Percentiles rank a stretch among this genome's conserved stretches.
Conservation (phyloP, 2,797 vertebrate species). For the Phaenicophaeus curvirostris region DNA sequence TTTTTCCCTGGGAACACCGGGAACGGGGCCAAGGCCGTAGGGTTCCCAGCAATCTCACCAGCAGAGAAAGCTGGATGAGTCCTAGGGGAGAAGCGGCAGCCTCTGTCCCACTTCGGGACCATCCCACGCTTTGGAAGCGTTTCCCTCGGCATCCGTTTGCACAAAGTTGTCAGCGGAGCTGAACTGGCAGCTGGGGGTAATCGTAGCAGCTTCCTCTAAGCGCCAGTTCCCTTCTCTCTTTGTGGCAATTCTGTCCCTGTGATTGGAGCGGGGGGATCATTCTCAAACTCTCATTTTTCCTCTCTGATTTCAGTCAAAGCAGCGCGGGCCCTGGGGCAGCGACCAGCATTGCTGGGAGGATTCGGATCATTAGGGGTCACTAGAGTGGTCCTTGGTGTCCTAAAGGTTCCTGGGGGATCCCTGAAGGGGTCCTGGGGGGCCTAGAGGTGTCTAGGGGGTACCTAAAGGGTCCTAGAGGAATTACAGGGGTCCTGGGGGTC, state of each 20-base stretch:
- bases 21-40: fast-evolving
- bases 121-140: fast-evolving
- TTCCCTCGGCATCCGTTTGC: fast-evolving
- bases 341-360: background rate
- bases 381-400: too few species aligned
- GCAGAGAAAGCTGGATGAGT: background rate
- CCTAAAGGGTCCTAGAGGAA: too few species aligned
- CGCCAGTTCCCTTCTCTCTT: background rate
- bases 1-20: background rate
- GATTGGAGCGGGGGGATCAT: too few species aligned
- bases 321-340: fast-evolving
- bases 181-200: background rate
- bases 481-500: too few species aligned
- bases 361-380: background rate
- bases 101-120: background rate
- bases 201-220: background rate
- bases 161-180: background rate
- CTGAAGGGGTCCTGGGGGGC: too few species aligned
- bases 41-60: background rate
- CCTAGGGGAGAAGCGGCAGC: background rate
- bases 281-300: fast-evolving
- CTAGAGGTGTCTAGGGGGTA: too few species aligned
- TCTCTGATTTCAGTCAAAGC: background rate
- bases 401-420: too few species aligned
- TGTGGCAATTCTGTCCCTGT: fast-evolving